Evolutionary conservation across 2,797 vertebrate species (phyloP), one percentile per base, ranked within the genome.

Genomic region (Melanotaenia trifasciata): DNA sequence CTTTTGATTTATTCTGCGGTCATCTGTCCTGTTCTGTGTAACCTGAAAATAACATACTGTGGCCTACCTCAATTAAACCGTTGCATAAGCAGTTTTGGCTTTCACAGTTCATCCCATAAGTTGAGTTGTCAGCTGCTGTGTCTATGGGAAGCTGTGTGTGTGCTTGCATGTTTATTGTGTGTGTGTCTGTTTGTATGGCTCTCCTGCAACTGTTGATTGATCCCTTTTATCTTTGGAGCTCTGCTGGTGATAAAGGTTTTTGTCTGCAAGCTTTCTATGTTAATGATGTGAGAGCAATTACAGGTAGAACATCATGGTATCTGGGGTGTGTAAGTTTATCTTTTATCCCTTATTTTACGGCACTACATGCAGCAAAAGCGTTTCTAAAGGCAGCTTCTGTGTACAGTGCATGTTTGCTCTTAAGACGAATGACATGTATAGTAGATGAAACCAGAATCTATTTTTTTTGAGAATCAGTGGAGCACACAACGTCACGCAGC

Each of bases 221-320:
- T 78, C 60, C 47, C 51, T 69, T 74, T 81, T 79, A 74, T 78
- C 76, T 74, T 26, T n/a, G n/a, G 47, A 72, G 63, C 81, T 78
- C 64, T 75, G 74, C 24, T 75, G 76, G 67, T 69, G 68, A 86
- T 83, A 74, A 79, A 72, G 61, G 40, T 70, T 75, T 84, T 70
- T 70, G 33, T 81, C 28, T 68, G 62, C 74, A 76, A 67, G 63
- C 64, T 72, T 74, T 75, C 40, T 61, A 66, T 65, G 32, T 63
- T 81, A 74, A 85, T 85, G 72, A 74, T 58, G 65, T 64, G 64
- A 76, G 45, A 73, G 70, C 32, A 78, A 81, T 80, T 67, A 59
- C 10, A 45, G 56, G 0, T 22, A 72, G 51, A 11, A 18, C 47
- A 32, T 18, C 38, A 14, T 2, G 20, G 8, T 62, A 26, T 72